Base-by-base conservation (phyloP, 2,113 vertebrate species). In the Spermophilus dauricus region DNA sequence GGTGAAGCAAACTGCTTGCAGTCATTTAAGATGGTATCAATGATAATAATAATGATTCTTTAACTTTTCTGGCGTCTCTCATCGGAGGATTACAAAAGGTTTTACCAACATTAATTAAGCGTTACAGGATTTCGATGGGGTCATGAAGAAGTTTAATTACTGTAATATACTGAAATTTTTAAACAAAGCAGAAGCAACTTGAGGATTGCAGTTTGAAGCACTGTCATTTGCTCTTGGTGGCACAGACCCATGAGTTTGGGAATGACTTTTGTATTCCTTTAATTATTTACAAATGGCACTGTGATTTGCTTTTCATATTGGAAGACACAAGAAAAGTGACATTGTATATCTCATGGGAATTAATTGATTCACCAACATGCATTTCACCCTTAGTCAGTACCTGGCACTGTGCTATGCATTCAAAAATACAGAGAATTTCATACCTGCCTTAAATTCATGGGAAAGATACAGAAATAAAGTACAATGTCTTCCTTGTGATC, bases 91-190 rank as follows among this genome's bases (percentile, higher is more conserved):
- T 95, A 82, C 73, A 93, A 93, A 96, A 92, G 84, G 42, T 48
- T 97, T 97, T 95, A 94, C 82, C 86, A 97, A 96, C 91, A 97
- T 97, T 97, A 96, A 98, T 97, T 97, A 97, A 97, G 48, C 56
- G 58, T 97, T 94, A 97, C 78, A 98, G 75, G 78, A 97, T 94
- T 97, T 97, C 32, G 11, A 91, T 93, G 91, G 95, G 94, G 91
- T 95, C 91, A 95, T 91, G 93, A 96, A 91, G 63, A 42, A 94
- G 51, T 91, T 97, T 97, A 98, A 96, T 97, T 97, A 97, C 78
- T 93, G 30, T 96, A 96, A 90, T 95, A 96, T 92, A 96, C 51
- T 92, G 81, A 72, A 73, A 92, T 97, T 97, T 95, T 96, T 77
- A 96, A 95, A 95, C 86, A 98, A 97, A 97, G 65, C 73, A 83